Conservation (phyloP, 2,113 vertebrate genomes). For the Coracopsis vasa region DNA sequence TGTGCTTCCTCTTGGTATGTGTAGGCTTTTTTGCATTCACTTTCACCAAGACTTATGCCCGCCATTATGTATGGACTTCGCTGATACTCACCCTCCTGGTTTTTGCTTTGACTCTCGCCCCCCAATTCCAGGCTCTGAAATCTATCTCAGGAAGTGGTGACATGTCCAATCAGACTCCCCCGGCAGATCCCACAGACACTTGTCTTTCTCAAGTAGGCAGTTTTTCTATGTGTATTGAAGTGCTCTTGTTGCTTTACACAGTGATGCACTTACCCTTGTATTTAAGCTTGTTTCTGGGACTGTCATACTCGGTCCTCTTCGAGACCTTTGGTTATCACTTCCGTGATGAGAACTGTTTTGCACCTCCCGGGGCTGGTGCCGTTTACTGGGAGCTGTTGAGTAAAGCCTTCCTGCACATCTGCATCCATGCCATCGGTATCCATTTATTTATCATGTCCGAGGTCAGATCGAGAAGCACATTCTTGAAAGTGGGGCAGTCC, state of each 20-base stretch:
- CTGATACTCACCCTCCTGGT: conserved; percentile 86
- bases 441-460: conserved; percentile 98
- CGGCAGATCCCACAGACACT: conserved; percentile 26
- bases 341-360: conserved; percentile 72
- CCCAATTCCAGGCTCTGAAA: conserved; percentile 81
- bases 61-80: conserved; percentile 86
- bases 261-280: conserved; percentile 95
- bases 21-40: conserved; percentile 89
- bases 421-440: conserved; percentile 91
- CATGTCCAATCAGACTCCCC: conserved; percentile 64
- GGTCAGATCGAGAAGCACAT: conserved; percentile 95
- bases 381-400: conserved; percentile 85
- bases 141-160: conserved; percentile 69
- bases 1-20: conserved; percentile 84
- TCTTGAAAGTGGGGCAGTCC: conserved; percentile 97
- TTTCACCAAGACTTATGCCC: conserved; percentile 86
- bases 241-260: conserved; percentile 92
- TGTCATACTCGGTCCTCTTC: conserved; percentile 90
- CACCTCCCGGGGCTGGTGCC: conserved; percentile 18
- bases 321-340: conserved; percentile 89
- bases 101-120: conserved; percentile 87
- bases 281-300: conserved; percentile 88
- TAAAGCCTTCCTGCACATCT: conserved; percentile 90
- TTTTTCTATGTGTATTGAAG: conserved; percentile 95
- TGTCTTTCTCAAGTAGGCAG: conserved; percentile 94